Evolutionary conservation across 1,140 invertebrate species (phyloP).

Genomic region (Drosophila mayri): DNA sequence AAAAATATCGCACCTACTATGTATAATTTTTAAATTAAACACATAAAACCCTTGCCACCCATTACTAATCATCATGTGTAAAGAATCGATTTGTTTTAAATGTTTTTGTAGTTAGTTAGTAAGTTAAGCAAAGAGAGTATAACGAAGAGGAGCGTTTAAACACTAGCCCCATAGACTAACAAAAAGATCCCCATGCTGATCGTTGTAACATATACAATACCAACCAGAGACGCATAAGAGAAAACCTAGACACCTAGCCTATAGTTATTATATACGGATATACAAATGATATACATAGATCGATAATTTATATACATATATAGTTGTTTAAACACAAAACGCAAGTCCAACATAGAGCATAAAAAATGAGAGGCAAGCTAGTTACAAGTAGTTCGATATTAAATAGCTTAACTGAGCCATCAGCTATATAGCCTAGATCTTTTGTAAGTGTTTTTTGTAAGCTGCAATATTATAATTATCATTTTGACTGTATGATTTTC

Average conservation of each 20-base stretch:
- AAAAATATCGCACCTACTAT: not conserved
- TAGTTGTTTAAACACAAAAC: slow-evolving; percentile 64
- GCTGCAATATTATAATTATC: slow-evolving; percentile 9
- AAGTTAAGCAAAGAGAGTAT: slow-evolving; percentile 20
- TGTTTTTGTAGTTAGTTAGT: slow-evolving; percentile 48
- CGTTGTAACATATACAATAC: slow-evolving; percentile 80
- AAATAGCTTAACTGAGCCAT: slow-evolving; percentile 53
- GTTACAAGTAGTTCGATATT: slow-evolving; percentile 30
- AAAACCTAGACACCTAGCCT: slow-evolving; percentile 52
- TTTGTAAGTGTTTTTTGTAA: slow-evolving; percentile 73
- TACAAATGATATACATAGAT: slow-evolving; percentile 60
- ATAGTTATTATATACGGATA: slow-evolving; percentile 57
- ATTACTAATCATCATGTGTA: slow-evolving; percentile 35
- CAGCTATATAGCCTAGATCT: slow-evolving; percentile 53
- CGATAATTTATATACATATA: slow-evolving; percentile 53
- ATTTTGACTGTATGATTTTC: slow-evolving; percentile 12
- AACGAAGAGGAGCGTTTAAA: slow-evolving; percentile 41
- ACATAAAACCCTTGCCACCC: slow-evolving; percentile 2
- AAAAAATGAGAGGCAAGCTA: slow-evolving; percentile 20
- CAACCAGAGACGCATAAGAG: slow-evolving; percentile 47
- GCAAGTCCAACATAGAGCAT: slow-evolving; percentile 72
- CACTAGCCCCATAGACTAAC: slow-evolving; percentile 72
- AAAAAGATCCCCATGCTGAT: slow-evolving; percentile 64
- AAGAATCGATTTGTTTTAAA: slow-evolving; percentile 38
- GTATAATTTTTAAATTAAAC: not conserved